Evolutionary conservation across 1,140 invertebrate genomes (phyloP).

Genomic region (Saccostrea echinata): DNA sequence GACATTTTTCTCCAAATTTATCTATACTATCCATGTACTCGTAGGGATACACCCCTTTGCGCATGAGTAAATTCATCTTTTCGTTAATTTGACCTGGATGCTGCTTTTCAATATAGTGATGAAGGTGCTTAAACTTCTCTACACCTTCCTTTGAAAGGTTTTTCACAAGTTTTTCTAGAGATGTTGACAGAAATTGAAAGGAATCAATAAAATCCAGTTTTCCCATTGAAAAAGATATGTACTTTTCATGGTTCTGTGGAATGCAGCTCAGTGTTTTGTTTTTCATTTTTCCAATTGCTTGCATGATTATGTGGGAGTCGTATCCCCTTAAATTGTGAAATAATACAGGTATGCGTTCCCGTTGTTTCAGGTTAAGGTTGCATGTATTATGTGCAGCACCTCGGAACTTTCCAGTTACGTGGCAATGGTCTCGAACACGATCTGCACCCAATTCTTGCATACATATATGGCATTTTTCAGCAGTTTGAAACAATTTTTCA

Average conservation of each 20-base stretch:
- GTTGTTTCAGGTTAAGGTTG: slow-evolving; percentile 53
- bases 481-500: background rate
- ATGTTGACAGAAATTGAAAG: slow-evolving; percentile 51
- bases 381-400: slow-evolving; percentile 54
- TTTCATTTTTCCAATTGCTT: slow-evolving; percentile 52
- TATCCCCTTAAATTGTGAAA: slow-evolving; percentile 76
- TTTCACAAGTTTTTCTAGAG: slow-evolving; percentile 25
- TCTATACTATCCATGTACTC: slow-evolving; percentile 17
- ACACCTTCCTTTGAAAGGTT: slow-evolving; percentile 15
- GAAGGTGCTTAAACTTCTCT: slow-evolving; percentile 11
- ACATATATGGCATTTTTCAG: slow-evolving; percentile 47
- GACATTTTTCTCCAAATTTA: background rate
- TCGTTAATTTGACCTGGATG: background rate
- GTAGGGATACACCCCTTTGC: slow-evolving; percentile 38
- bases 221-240: slow-evolving; percentile 51
- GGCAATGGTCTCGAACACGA: slow-evolving; percentile 52
- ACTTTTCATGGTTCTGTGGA: slow-evolving; percentile 43
- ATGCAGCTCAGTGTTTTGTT: slow-evolving; percentile 48
- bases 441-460: slow-evolving; percentile 11
- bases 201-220: slow-evolving; percentile 51
- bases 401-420: slow-evolving; percentile 60
- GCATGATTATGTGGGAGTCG: slow-evolving; percentile 62
- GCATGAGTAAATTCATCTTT: slow-evolving; percentile 18
- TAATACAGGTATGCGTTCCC: slow-evolving; percentile 71
- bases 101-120: background rate